phyloP scores from a whole-genome alignment of 2,888 invertebrate genomes.

The Polydrusus tereticollis region DNA sequence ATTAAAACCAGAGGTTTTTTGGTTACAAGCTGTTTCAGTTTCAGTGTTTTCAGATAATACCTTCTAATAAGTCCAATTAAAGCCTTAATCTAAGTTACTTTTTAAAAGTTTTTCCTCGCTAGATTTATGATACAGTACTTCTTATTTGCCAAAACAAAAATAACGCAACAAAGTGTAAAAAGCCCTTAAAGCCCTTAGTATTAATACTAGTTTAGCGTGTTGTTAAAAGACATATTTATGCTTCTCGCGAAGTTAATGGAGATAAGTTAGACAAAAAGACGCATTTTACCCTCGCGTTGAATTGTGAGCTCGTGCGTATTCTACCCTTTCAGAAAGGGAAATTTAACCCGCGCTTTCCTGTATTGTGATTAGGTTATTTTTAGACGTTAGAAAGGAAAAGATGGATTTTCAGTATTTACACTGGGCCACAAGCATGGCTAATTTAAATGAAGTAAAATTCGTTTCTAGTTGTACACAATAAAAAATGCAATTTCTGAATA shows the following conservation, averaged over 20 bases:
- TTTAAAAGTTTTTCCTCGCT: neutral
- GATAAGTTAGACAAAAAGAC: constrained; percentile 24
- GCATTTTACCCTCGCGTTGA: constrained; percentile 1
- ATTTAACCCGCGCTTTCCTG: neutral
- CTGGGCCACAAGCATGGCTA: no score
- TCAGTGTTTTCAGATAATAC: no score
- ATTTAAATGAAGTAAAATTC: no score
- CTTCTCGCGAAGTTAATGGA: constrained; percentile 27
- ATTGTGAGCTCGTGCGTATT: constrained; percentile 3
- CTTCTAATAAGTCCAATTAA: no score
- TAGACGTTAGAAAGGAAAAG: neutral
- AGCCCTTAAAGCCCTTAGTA: neutral
- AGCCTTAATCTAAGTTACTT: no score
- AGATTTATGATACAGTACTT: neutral
- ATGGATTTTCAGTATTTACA: no score
- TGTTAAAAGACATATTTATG: constrained; percentile 8
- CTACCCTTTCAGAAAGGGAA: neutral
- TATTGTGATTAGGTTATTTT: neutral
- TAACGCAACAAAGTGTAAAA: neutral
- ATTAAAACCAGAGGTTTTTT: no score
- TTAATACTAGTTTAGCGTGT: neutral
- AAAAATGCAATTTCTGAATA: no score
- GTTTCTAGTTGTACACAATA: no score
- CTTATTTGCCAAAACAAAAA: neutral
- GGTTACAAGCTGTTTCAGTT: no score